phyloP scores from a whole-genome alignment of 2,113 vertebrate genomes.

The Taxidea taxus region DNA sequence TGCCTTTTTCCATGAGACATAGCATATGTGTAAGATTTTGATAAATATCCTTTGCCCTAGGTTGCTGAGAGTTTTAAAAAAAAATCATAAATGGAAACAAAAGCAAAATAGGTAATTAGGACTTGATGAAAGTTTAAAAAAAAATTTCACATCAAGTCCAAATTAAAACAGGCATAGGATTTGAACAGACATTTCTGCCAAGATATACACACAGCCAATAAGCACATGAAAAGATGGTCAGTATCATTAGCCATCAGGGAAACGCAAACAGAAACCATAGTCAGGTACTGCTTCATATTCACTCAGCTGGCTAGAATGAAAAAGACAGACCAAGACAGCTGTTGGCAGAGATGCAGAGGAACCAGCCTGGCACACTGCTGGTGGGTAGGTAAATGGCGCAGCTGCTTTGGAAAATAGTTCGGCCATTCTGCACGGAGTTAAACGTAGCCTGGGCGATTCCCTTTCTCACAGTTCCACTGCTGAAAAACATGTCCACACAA shows the following conservation, averaged over 20 bases:
- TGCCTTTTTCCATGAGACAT: not conserved
- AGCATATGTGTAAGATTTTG: not conserved
- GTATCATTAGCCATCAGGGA: not conserved
- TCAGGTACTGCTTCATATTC: not conserved
- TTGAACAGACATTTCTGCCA: not conserved
- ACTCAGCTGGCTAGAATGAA: not conserved
- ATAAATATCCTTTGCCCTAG: not conserved
- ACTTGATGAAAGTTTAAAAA: not conserved
- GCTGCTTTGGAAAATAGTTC: not conserved
- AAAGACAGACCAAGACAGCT: not conserved
- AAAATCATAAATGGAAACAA: not conserved
- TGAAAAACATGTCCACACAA: not conserved
- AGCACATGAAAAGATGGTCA: not conserved
- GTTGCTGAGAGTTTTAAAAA: not conserved
- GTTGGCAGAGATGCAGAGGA: not conserved
- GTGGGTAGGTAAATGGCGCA: not conserved
- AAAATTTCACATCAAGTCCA: not conserved
- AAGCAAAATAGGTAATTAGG: not conserved
- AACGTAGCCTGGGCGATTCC: not conserved
- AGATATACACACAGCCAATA: not conserved
- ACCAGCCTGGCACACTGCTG: not conserved
- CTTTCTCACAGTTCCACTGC: not conserved
- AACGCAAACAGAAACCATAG: not conserved
- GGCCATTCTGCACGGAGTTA: not conserved
- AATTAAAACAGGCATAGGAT: not conserved